Evolutionary conservation across 1,140 invertebrate species (phyloP).

Genomic region (Aphis craccivora): DNA sequence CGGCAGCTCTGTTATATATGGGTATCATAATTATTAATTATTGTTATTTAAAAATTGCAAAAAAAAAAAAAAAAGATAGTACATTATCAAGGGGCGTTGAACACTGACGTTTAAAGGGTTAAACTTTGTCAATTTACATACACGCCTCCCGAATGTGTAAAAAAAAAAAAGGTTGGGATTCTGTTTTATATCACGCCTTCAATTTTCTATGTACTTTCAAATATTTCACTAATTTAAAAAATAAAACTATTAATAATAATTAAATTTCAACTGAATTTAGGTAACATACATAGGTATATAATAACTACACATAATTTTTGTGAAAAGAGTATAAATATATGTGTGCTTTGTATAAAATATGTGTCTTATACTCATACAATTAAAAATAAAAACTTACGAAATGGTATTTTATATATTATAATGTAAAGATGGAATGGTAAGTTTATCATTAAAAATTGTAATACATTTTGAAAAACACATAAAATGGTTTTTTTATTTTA

Average conservation of each 20-base stretch:
- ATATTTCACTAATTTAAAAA: background rate
- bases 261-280: background rate
- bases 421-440: no score
- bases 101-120: slow-evolving; percentile 46
- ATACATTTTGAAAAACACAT: background rate
- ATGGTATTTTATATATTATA: background rate
- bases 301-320: background rate
- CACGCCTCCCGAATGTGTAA: background rate
- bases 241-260: background rate
- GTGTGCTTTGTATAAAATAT: background rate
- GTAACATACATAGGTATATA: background rate
- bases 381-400: background rate
- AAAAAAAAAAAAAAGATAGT: slow-evolving; percentile 6
- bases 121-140: slow-evolving; percentile 49
- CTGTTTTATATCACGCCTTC: background rate
- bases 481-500: background rate
- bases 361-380: background rate
- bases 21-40: background rate
- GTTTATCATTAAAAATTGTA: background rate
- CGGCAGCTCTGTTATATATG: background rate
- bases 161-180: background rate
- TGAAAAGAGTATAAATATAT: no score
- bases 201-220: background rate
- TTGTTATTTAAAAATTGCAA: slow-evolving; percentile 37
- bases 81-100: slow-evolving; percentile 1